Percentiles rank a stretch among this genome's conserved stretches.
These are phyloP conservation scores for Regulus satrapa DNA, from an alignment of 2,113 vertebrate genomes.

Conservation along the genomic window DNA sequence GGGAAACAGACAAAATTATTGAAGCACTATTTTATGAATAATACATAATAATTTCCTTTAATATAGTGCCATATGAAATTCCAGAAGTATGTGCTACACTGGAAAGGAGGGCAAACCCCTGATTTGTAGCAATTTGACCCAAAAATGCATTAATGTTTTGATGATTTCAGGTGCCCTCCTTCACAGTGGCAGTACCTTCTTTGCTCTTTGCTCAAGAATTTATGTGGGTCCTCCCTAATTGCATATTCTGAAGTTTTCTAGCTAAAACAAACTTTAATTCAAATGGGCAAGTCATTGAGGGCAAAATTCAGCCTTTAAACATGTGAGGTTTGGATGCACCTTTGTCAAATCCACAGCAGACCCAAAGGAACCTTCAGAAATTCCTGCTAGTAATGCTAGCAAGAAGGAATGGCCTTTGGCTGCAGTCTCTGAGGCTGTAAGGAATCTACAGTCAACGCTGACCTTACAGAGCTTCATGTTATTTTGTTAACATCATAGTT, in stretches of 20 bases:
- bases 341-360: background rate
- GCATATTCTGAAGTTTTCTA: background rate
- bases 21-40: background rate
- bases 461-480: background rate
- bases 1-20: background rate
- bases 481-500: background rate
- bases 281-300: background rate
- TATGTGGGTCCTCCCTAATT: background rate
- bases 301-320: background rate
- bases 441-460: background rate
- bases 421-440: background rate
- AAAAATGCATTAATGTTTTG: background rate
- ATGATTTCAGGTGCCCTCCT: background rate
- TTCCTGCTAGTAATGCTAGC: rapidly evolving
- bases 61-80: background rate
- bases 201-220: background rate
- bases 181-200: background rate
- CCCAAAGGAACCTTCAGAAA: background rate
- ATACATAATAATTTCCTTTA: background rate
- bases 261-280: background rate
- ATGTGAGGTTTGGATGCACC: background rate
- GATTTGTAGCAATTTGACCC: background rate
- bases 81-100: background rate
- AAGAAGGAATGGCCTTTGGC: background rate
- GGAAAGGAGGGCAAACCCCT: background rate